Base-by-base conservation (phyloP, 2,113 vertebrate genomes). In the Sciurus niger region DNA sequence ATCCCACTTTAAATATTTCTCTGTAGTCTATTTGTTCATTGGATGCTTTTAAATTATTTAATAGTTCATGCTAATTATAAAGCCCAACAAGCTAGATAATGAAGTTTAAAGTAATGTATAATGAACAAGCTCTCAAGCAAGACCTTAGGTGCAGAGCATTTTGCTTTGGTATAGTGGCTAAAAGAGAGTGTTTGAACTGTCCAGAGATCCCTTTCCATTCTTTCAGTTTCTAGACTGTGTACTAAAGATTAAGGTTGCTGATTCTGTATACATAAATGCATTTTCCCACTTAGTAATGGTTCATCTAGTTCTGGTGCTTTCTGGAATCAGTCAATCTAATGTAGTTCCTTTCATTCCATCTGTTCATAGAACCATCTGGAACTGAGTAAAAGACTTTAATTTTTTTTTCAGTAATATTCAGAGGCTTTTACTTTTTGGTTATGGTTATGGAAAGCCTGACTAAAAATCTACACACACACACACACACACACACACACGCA, bases 341-440 rank as follows among this genome's bases (percentile, higher is more conserved):
- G 18, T 87, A 16, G 28, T 83, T 91, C 58, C 51, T 76, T 76
- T 80, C 37, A 25, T 53, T 82, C 22, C 12, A 70, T 84, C 53
- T 89, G 37, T 37, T 73, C 34, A 6, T 4, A 46, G 76, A 77
- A 58, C 68, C 30, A 30, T 63, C 43, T 77, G 24, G 51, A 40
- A 2, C n/a, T 34, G 4, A 83, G 51, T 40, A 28, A 91, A 37
- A 84, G 55, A 12, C 6, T 48, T 25, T 93, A 34, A 55, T 58
- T 28, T 84, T 96, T 72, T 93, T 93, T 51, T 51, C 60, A 72
- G 24, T 92, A 89, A 63, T 78, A 84, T 58, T 91, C 32, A 77
- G 70, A 63, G 30, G 17, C 0, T 6, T 68, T 91, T 40, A 32
- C 48, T 87, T 16, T 80, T 93, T 58, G 63, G 37, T 74, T 43